Evolutionary conservation across 2,797 vertebrate genomes (phyloP), one percentile per base, ranked within the genome.

Genomic region (Philypnodon macrostomus): DNA sequence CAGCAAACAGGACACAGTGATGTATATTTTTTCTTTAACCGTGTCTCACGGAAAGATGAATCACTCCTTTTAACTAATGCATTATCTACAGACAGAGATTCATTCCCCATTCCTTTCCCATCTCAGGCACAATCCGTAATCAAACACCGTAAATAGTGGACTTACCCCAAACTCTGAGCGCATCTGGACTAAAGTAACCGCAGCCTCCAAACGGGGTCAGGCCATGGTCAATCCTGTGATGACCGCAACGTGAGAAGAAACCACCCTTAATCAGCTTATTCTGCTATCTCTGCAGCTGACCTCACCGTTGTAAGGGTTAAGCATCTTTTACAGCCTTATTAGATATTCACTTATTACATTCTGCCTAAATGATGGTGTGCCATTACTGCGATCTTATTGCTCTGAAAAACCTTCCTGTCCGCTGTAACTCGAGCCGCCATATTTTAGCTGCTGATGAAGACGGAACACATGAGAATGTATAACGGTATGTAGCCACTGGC

Each of bases 311-410:
- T 71, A n/a, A 70, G 73, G 74, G 77, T 83, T 80, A 78, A 83
- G 74, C 57, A 74, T 84, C 80, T 69, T 86, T 82, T 79, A 77
- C 63, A 57, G 69, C 40, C 69, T 84, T 76, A 81, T 88, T 83
- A 85, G 83, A 84, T 80, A 83, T 85, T 77, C 69, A 75, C 81
- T 85, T 85, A 84, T 84, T 84, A 75, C 70, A 82, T 86, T 81
- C 47, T 58, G 62, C 59, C 67, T 83, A 86, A 85, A 86, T 84
- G 61, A 85, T 79, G 75, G 76, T 67, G 64, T 65, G 61, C 78
- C 74, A 83, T 84, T 85, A 85, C 70, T 47, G 61, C 62, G 58
- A 74, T 72, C 73, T 71, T 60, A 77, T 62, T 70, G 73, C 77
- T 57, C 65, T 58, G 44, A 67, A 71, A 62, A 57, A 50, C 50